These are phyloP conservation scores for Cyclargus thomasi DNA, from an alignment of 1,140 invertebrate species.

Conservation along the genomic window DNA sequence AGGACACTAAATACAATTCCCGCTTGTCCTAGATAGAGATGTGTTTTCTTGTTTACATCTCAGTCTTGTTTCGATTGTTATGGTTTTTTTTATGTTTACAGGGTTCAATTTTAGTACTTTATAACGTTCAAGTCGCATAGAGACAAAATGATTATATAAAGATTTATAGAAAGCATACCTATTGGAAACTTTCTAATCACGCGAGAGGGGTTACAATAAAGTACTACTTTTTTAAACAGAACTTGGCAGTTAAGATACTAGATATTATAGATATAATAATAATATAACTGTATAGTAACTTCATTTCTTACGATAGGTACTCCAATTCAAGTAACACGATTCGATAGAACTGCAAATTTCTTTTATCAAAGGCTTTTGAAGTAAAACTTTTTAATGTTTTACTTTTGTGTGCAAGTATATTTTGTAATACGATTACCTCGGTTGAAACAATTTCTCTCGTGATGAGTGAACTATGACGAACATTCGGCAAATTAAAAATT, in stretches of 20 bases:
- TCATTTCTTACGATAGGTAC: background rate
- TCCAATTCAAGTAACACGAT: conserved; percentile 23
- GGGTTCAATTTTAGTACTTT: background rate
- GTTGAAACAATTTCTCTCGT: conserved; percentile 12
- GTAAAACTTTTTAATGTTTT: conserved; percentile 41
- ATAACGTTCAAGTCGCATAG: no score
- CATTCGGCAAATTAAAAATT: conserved; percentile 43
- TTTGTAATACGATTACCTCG: conserved; percentile 19
- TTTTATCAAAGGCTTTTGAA: conserved; percentile 35
- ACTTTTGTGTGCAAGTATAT: conserved; percentile 16
- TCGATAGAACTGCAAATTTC: conserved; percentile 50
- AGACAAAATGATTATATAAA: no score
- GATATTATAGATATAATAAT: background rate
- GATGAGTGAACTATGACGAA: conserved; percentile 32
- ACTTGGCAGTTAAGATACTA: no score
- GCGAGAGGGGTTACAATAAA: no score
- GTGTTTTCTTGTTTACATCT: background rate
- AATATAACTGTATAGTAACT: background rate
- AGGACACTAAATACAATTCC: background rate
- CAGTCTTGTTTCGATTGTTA: background rate
- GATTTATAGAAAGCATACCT: no score
- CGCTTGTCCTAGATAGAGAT: background rate
- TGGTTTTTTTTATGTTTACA: background rate
- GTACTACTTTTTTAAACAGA: no score
- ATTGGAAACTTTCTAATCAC: no score